A percentile compares a stretch with the other conserved stretches of the same genome.
Conservation (phyloP, 2,113 vertebrate genomes). For the Pluvianellus socialis region DNA sequence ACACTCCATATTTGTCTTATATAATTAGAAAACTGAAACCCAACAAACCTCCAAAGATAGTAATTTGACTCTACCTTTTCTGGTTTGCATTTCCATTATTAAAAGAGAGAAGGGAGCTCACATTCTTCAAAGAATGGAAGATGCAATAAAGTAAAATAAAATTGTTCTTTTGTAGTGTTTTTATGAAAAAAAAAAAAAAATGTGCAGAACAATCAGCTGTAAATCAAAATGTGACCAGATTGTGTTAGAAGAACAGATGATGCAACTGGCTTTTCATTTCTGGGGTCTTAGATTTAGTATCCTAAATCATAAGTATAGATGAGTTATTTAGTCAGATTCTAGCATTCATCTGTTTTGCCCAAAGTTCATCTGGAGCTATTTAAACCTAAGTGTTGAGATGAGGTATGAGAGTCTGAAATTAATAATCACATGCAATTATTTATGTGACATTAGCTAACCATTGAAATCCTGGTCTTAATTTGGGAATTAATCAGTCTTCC, state of each 20-base stretch:
- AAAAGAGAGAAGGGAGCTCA: neutral
- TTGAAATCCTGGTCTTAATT: neutral
- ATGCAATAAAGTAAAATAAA: neutral
- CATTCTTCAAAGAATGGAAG: neutral
- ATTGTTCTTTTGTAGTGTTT: neutral
- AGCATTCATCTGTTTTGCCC: neutral
- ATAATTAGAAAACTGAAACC: too few relatives aligned
- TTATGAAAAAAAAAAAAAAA: neutral
- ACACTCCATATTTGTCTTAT: neutral
- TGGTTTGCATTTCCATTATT: neutral
- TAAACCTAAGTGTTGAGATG: neutral
- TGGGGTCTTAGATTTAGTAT: neutral
- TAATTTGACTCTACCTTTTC: neutral
- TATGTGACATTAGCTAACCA: neutral
- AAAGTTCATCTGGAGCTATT: conserved; percentile 17
- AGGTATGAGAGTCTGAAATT: neutral
- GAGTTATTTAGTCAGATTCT: conserved; percentile 6
- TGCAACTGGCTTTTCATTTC: conserved; percentile 15
- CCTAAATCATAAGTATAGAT: conserved; percentile 15
- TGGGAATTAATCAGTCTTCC: neutral
- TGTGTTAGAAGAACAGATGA: conserved; percentile 27
- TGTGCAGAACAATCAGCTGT: neutral
- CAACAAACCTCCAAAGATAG: neutral
- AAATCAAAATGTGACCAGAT: conserved; percentile 38
- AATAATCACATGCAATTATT: neutral